Base-by-base conservation (phyloP, 2,888 invertebrate species). In the Plebejus melissa region DNA sequence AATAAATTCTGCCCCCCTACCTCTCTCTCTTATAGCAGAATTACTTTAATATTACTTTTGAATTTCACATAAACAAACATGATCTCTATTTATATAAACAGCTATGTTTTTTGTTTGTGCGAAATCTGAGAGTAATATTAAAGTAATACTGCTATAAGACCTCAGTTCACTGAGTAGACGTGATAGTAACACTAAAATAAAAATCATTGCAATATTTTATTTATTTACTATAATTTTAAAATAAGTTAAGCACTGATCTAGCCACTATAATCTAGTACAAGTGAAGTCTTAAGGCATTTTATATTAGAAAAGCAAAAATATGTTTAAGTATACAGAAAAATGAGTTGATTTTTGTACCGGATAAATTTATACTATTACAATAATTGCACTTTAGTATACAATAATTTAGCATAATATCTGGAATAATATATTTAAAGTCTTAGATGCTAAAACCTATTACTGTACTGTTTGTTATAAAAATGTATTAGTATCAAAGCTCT, bases 401-500 rank as follows among this genome's bases (percentile, higher is more conserved):
- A 58, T 13, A 36, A 13, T 5, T 65, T 65, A 16, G 32, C 32
- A 16, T 32, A 13, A 16, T 32, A 13, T 36, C 32, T 13, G 13
- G 32, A 32, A 13, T 4, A 32, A 32, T 28, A 28, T n/a, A 28
- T 11, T 22, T 22, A 22, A 28, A 22, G 28, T 22, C 65, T 13
- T 16, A 65, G 9, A 36, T 65, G 32, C 32, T 65, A 65, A 65
- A 32, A 32, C 65, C 65, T 65, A 65, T 65, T 11, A 13, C 32
- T 32, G 36, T 16, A 36, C 4, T 13, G 65, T 65, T 16, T 65
- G 32, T 65, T 54, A 11, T 54, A 65, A 65, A 65, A 65, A 65
- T 16, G 32, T 65, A 11, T 32, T 32, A 65, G 65, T 65, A 65
- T 65, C 65, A 65, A 65, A 65, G 65, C 65, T 65, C 32, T 65